Percentiles rank a stretch among this genome's conserved stretches.
Conservation (phyloP, 2,797 vertebrate genomes). For the Sciurus carolinensis region DNA sequence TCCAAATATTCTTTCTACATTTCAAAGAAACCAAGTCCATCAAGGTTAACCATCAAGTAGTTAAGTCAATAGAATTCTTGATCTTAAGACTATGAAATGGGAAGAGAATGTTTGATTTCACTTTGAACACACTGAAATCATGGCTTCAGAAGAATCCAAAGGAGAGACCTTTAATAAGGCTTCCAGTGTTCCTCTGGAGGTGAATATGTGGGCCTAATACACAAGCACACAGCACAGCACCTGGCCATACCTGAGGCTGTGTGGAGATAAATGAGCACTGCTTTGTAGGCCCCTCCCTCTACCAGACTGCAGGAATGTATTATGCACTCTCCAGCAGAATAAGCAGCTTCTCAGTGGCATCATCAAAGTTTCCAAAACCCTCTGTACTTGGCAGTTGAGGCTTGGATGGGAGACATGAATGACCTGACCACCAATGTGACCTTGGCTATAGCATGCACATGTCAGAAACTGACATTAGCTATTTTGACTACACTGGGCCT, state of each 20-base stretch:
- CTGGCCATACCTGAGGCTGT: neutral
- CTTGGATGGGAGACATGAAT: neutral
- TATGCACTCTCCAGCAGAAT: no score
- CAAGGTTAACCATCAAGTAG: neutral
- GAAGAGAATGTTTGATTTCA: neutral
- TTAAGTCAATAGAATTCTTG: constrained; percentile 45
- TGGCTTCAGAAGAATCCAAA: constrained; percentile 11
- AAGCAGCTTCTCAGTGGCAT: neutral
- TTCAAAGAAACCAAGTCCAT: constrained; percentile 55
- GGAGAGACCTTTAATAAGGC: neutral
- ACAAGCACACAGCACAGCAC: neutral
- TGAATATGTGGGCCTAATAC: neutral
- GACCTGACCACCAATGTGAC: neutral
- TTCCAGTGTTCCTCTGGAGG: neutral
- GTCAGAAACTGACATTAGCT: neutral
- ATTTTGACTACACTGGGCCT: constrained; percentile 11
- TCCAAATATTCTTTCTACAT: constrained; percentile 8
- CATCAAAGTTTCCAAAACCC: neutral
- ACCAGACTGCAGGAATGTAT: neutral
- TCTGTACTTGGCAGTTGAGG: neutral
- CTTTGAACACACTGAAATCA: constrained; percentile 2
- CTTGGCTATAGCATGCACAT: neutral
- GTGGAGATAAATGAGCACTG: neutral
- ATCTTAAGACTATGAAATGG: constrained; percentile 19
- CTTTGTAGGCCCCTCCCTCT: neutral